phyloP scores from a whole-genome alignment of 92 coral and sea anemone genomes.

The Anthopleura xanthogrammica region DNA sequence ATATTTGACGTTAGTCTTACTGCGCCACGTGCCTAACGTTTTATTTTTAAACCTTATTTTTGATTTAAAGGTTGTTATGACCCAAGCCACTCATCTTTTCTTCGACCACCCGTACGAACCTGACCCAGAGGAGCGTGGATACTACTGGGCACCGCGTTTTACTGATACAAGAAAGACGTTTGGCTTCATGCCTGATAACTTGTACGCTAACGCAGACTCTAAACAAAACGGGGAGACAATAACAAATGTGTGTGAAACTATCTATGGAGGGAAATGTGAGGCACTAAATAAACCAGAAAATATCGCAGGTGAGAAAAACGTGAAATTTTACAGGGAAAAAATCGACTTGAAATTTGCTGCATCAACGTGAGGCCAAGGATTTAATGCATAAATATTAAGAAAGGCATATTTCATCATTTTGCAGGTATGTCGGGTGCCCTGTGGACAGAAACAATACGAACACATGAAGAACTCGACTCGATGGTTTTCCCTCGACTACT shows the following conservation, averaged over 20 bases:
- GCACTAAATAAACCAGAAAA: slow-evolving; percentile 65
- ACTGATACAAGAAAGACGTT: slow-evolving; percentile 87
- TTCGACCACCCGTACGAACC: slow-evolving; percentile 96
- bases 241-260: slow-evolving; percentile 62
- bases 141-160: slow-evolving; percentile 93
- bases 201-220: slow-evolving; percentile 82
- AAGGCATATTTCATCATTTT: not conserved
- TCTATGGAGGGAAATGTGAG: slow-evolving; percentile 76
- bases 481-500: slow-evolving; percentile 62
- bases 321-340: not conserved
- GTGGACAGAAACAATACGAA: slow-evolving; percentile 73
- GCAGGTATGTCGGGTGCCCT: slow-evolving; percentile 60
- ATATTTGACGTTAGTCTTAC: not conserved
- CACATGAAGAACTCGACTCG: slow-evolving; percentile 54
- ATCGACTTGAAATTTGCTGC: too few relatives aligned
- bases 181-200: slow-evolving; percentile 85
- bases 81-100: slow-evolving; percentile 90
- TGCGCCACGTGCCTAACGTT: too few relatives aligned
- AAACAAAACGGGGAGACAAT: slow-evolving; percentile 72
- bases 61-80: slow-evolving; percentile 62
- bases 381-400: too few relatives aligned
- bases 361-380: too few relatives aligned
- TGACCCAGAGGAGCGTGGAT: slow-evolving; percentile 98
- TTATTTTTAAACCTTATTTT: not conserved
- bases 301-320: slow-evolving; percentile 61